Base-by-base conservation (phyloP, 2,797 vertebrate genomes). In the Taenioides sp. region DNA sequence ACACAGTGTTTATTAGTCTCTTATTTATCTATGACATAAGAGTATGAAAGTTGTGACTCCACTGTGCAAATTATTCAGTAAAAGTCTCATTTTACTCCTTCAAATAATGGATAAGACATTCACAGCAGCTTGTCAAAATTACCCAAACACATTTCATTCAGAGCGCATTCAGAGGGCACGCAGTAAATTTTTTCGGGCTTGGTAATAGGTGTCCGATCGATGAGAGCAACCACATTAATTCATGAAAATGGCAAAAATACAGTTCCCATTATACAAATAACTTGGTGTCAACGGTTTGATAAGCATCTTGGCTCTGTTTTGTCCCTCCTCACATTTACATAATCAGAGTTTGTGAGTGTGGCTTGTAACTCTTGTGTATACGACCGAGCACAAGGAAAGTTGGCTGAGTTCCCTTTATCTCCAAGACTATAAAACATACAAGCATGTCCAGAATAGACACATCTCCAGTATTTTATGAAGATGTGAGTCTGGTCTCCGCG, bases 401-500 rank as follows among this genome's bases (percentile, higher is more conserved):
- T 72, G 71, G 57, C 75, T 81, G 54, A 50, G 72, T 84, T 77
- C 76, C 25, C 65, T 23, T 68, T 58, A 76, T 85, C 80, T 75
- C 67, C 80, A 77, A 84, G 72, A 71, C 71, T 75, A 87, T 89
- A 92, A 90, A 89, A 67, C 69, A 76, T 22, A 34, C 31, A 34
- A n/a, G 37, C 59, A 31, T 27, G 12, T 14, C 40, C 40, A 43
- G 12, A 12, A 43, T 43, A 14, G 11, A 43, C 11, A 3, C 12
- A 12, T 3, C 40, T 43, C 40, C 40, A 47, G 16, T 17, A 16
- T 1, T 17, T 47, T 17, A 16, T 5, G 16, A 43, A 47, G 43
- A 47, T 47, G 43, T 47, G 12, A 17, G 43, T 16, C 14, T 37
- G 34, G 9, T 17, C 43, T 16, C 7, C 9, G 9, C 10, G 34